These are phyloP conservation scores for Palythoa heliodiscus DNA, from an alignment of 92 coral and sea anemone species.

Conservation along the genomic window DNA sequence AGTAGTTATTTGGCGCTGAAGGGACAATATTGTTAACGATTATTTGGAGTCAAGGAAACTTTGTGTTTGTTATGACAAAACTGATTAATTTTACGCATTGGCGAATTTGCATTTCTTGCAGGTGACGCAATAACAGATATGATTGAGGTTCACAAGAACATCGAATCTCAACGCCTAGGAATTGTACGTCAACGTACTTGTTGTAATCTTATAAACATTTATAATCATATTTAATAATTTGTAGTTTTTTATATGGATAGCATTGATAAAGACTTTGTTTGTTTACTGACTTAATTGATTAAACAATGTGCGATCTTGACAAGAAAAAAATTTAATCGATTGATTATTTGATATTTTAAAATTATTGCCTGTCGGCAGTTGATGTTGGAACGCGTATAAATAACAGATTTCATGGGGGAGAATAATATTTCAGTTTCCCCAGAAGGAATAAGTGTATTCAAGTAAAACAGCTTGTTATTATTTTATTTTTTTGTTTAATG, in stretches of 20 bases:
- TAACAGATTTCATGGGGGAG: too few relatives aligned
- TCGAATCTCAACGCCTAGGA: slow-evolving; percentile 69
- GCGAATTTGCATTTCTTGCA: slow-evolving; percentile 34
- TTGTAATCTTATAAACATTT: not conserved
- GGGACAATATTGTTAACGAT: slow-evolving; percentile 20
- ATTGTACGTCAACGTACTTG: slow-evolving; percentile 63
- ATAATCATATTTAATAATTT: not conserved
- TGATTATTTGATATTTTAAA: not conserved
- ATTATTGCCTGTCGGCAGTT: too few relatives aligned
- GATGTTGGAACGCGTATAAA: too few relatives aligned
- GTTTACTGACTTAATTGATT: not conserved
- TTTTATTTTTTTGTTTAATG: too few relatives aligned
- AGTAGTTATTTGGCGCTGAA: not conserved
- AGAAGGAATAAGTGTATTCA: too few relatives aligned
- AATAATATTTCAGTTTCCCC: too few relatives aligned
- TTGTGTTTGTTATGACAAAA: not conserved
- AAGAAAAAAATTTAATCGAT: not conserved
- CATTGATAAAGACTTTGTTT: not conserved
- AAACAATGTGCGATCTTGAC: not conserved
- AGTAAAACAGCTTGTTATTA: too few relatives aligned
- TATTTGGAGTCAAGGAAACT: not conserved
- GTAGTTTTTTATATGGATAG: not conserved
- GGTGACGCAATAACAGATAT: slow-evolving; percentile 83
- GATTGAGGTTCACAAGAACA: slow-evolving; percentile 69
- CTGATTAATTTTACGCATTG: not conserved